Conservation (phyloP, 2,797 vertebrate species). For the Ficedula albicollis region DNA sequence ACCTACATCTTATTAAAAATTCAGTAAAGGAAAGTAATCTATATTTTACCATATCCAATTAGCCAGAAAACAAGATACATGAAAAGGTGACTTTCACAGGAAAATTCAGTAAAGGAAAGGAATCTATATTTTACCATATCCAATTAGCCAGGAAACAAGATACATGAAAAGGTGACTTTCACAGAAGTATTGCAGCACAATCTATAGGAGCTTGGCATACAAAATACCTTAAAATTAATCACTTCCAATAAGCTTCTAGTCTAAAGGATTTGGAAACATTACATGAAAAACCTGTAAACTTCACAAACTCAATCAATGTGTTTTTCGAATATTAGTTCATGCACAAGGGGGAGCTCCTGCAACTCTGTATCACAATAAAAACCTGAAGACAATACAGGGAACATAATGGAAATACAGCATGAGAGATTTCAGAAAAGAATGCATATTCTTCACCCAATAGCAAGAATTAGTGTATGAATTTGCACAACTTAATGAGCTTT, state of each 20-base stretch:
- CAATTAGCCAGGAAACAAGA: not conserved
- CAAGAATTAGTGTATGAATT: not conserved
- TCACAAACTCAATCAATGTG: not conserved
- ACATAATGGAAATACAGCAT: not conserved
- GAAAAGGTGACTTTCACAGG: not conserved
- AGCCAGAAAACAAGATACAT: not conserved
- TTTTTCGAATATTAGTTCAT: not conserved
- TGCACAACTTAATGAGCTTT: not conserved
- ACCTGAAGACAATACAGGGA: not conserved
- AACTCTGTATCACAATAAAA: slow-evolving; percentile 26
- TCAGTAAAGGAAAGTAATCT: not conserved
- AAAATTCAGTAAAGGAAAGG: not conserved
- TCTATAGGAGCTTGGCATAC: not conserved
- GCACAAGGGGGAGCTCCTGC: slow-evolving; percentile 72
- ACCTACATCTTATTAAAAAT: not conserved
- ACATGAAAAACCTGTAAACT: not conserved
- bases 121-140: not conserved
- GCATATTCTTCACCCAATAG: not conserved
- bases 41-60: not conserved
- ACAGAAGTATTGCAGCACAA: not conserved
- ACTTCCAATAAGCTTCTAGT: not conserved
- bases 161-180: not conserved
- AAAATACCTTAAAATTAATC: not conserved
- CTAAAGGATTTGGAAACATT: not conserved
- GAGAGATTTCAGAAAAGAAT: not conserved